Base-by-base conservation (phyloP, 2,888 invertebrate species). In the Harpagoxenus sublaevis region DNA sequence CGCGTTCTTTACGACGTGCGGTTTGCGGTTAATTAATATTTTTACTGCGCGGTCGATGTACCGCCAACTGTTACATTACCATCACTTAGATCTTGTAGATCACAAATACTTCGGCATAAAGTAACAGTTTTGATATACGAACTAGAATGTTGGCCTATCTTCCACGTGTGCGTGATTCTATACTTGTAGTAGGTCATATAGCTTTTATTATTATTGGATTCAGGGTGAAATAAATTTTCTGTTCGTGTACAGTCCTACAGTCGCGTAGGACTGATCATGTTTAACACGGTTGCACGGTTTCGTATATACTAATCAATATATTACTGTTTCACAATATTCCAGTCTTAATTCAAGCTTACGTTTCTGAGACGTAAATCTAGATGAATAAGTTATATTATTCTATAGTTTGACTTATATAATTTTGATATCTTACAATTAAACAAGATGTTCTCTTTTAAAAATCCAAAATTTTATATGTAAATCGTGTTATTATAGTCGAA, bases 1-100 rank as follows among this genome's bases (percentile, higher is more conserved):
- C 87, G 83, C 87, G 88, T 88, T 87, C 89, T 86, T 87, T 85
- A 89, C 85, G 79, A 39, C 74, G 35, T 74, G 81, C 83, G 87
- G 84, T 89, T 73, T 84, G 87, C 53, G 89, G 89, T 86, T 89
- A 90, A 90, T 91, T 92, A 90, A 91, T 91, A 90, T 92, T 92
- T 92, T 91, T 91, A 65, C 84, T 23, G 74, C 73, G 55, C 5
- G 60, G 42, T 60, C 18, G 12, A 6, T 39, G 45, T 18, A 31
- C 42, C 12, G n/a, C 1, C 78, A 31, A 31, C 74, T 45, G 57
- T 35, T 57, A 10, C 51, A 45, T 70, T 70, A 70, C 10, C n/a
- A 35, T 12, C 78, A 71, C 70, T 55, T 55, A 28, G n/a, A 45
- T 45, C 42, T 42, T 10, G 55, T 70, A 53, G 53, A 70, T 55